These are phyloP conservation scores for Antennarius maculatus DNA, from an alignment of 2,797 vertebrate genomes.

Conservation along the genomic window DNA sequence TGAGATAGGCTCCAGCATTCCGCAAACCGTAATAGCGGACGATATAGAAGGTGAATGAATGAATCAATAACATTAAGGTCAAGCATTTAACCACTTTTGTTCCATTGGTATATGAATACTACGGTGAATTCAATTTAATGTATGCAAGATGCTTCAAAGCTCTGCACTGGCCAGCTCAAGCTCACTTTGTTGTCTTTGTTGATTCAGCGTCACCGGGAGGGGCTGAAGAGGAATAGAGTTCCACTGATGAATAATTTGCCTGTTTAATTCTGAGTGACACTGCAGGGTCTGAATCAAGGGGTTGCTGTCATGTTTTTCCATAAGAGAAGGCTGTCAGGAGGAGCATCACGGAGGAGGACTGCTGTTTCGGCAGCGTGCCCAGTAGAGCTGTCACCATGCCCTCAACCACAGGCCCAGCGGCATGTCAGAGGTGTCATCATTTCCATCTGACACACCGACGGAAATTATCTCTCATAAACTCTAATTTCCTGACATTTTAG, in stretches of 20 bases:
- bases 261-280: slow-evolving; percentile 89
- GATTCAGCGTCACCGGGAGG: slow-evolving; percentile 27
- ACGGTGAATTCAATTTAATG: slow-evolving; percentile 55
- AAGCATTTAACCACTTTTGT: slow-evolving; percentile 44
- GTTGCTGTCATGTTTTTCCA: slow-evolving; percentile 92
- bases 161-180: slow-evolving; percentile 17
- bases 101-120: slow-evolving; percentile 32
- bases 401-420: slow-evolving; percentile 81
- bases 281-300: slow-evolving; percentile 84
- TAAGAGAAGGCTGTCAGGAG: slow-evolving; percentile 88
- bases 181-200: slow-evolving; percentile 61
- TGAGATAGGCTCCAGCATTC: no score
- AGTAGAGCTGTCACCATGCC: slow-evolving; percentile 90
- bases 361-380: slow-evolving; percentile 87
- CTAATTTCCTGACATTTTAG: slow-evolving; percentile 95
- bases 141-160: slow-evolving; percentile 48
- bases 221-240: slow-evolving; percentile 80
- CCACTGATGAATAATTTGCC: slow-evolving; percentile 86
- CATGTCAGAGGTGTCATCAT: slow-evolving; percentile 88
- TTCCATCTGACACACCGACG: slow-evolving; percentile 85
- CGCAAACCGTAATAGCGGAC: no score
- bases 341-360: slow-evolving; percentile 87
- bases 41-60: no score
- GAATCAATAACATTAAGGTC: slow-evolving; percentile 36
- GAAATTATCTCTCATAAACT: slow-evolving; percentile 90